Base-by-base conservation (phyloP, 1,140 invertebrate genomes). In the Tetranychus urticae region DNA sequence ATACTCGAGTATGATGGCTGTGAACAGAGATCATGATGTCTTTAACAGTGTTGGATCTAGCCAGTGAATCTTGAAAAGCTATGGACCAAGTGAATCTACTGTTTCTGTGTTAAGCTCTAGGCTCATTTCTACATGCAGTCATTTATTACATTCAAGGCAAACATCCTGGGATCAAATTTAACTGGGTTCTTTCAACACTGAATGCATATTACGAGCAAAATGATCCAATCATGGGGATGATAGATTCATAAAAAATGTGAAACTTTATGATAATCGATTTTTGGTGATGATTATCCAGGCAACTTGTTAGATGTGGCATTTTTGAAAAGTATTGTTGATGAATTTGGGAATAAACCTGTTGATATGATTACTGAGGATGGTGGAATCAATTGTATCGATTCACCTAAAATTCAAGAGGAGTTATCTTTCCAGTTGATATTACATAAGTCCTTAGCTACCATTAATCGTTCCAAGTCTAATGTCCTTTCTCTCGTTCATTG, bases 171-270 rank as follows among this genome's bases (percentile, higher is more conserved):
- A 0, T 23, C 23, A 23, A 23, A 23, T 23, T 23, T 23, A 23
- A 23, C 0, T 23, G 23, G 23, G 23, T 23, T 23, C 23, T 23
- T 23, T 23, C 79, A 34, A 88, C 86, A 0, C 71, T 94, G 31
- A 93, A 93, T 77, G 90, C 90, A 0, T 84, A 90, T 69, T 87
- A 91, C 71, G 89, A 94, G 73, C 85, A 82, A 1, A 90, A 89
- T 70, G 75, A 77, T 1, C 69, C n/a, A 42, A 2, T 37, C 36
- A 75, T 23, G 23, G 23, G 23, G 23, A 23, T 0, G 23, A 81
- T 93, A 36, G 79, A 77, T 59, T 23, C 23, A 23, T 23, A 0
- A 0, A 88, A 14, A 10, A 81, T 35, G 10, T 31, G 13, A 33
- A 56, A 5, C 37, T 10, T 39, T 75, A 80, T 10, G 73, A 81